Base-by-base conservation (phyloP, 2,797 vertebrate species). In the Poeciliopsis paucimaculata region DNA sequence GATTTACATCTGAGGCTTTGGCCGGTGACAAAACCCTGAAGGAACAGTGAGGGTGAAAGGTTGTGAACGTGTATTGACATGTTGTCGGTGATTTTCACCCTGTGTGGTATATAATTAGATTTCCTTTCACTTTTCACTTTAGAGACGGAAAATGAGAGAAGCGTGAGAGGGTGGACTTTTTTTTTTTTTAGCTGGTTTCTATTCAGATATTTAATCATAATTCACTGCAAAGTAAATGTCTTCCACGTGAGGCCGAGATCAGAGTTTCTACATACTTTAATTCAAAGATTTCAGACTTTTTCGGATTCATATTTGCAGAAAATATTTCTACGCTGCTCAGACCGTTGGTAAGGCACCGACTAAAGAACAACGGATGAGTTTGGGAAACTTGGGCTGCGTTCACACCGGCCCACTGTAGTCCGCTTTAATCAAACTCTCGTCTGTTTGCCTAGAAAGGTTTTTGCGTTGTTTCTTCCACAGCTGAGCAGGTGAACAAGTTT, bases 161-260 rank as follows among this genome's bases (percentile, higher is more conserved):
- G 20, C 12, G 34, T 41, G 46, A 11, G 13, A 72, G 23, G 45
- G 51, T 16, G 11, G 31, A 57, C 47, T 11, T 4, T 28, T 53
- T 16, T 60, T 43, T 45, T 60, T 45, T 20, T 45, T 26, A n/a
- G 47, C 23, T 51, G 46, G 45, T 41, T 68, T 10, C 64, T 68
- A 43, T 70, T 34, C 11, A 47, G 36, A 28, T 53, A 51, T 77
- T 71, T 31, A 41, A 4, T 31, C 7, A 53, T 20, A 36, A 31
- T 39, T 62, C 20, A 57, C 47, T 60, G 68, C 78, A 79, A 46
- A 41, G 46, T 39, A 82, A 81, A 84, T 75, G 26, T 77, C 23
- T 34, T 49, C 66, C 64, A 46, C 34, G 55, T 20, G n/a, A 39
- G 66, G 62, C 47, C 28, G 26, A 11, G 8, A 41, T 45, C 5